Conservation (phyloP, 1,140 invertebrate species). For the Drosophila jambulina region DNA sequence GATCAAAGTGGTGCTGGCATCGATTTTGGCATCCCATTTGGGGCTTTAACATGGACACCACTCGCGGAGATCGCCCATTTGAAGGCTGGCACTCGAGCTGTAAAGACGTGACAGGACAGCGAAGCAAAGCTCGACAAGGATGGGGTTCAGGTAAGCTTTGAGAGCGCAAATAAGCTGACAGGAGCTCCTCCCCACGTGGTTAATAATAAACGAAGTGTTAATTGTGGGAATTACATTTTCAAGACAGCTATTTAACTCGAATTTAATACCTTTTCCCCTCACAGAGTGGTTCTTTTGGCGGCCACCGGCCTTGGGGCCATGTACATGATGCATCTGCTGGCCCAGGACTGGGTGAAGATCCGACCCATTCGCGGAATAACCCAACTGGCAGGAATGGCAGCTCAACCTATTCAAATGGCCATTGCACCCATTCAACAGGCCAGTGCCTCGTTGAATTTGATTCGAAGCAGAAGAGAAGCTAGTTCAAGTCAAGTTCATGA, state of each 20-base stretch:
- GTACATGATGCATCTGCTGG: conserved; percentile 86
- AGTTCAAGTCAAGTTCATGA: conserved; percentile 11
- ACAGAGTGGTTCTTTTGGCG: conserved; percentile 78
- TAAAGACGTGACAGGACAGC: conserved; percentile 55
- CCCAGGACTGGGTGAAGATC: conserved; percentile 85
- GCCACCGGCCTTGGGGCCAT: conserved; percentile 85
- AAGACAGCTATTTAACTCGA: not conserved
- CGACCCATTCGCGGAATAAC: conserved; percentile 68
- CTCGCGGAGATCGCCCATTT: conserved; percentile 48
- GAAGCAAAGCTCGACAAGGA: conserved; percentile 10
- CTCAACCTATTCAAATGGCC: conserved; percentile 26
- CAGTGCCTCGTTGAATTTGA: conserved; percentile 45
- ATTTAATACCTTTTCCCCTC: not conserved
- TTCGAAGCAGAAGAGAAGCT: conserved; percentile 54
- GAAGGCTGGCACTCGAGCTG: conserved; percentile 46
- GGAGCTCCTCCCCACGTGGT: conserved; percentile 10
- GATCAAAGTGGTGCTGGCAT: conserved; percentile 52
- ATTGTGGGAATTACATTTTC: not conserved
- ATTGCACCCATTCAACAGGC: conserved; percentile 52
- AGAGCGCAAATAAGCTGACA: not conserved
- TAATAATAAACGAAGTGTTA: not conserved
- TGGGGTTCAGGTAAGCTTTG: conserved; percentile 68
- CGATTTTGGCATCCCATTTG: conserved; percentile 36
- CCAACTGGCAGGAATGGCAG: conserved; percentile 50
- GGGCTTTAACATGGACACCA: conserved; percentile 34